Percentiles rank a stretch among this genome's conserved stretches.
Evolutionary conservation across 2,888 invertebrate species (phyloP).

Genomic region (Stenodera caucasica): DNA sequence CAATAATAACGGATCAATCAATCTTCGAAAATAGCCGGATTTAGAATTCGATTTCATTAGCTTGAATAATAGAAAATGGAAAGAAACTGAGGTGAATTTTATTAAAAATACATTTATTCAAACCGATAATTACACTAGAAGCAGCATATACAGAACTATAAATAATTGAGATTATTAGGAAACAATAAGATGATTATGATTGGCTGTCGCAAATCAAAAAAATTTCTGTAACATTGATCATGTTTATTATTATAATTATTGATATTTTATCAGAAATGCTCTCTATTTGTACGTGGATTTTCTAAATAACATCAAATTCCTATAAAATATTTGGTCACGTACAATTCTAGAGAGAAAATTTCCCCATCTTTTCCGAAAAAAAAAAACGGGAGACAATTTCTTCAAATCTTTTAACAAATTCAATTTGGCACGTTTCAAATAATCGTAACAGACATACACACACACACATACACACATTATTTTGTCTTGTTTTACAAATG

Average conservation of each 20-base stretch:
- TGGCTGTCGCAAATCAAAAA: slow-evolving; percentile 35
- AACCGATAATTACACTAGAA: slow-evolving; percentile 30
- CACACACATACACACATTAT: too few relatives aligned
- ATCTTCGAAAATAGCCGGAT: too few relatives aligned
- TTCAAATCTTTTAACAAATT: background rate
- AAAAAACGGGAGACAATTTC: background rate
- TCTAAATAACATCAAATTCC: slow-evolving; percentile 2
- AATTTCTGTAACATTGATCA: slow-evolving; percentile 10
- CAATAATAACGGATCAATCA: too few relatives aligned
- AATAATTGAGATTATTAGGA: slow-evolving; percentile 28
- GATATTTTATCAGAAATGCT: background rate
- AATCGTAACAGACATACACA: slow-evolving; percentile 12
- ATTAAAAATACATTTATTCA: slow-evolving; percentile 40
- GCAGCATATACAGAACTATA: slow-evolving; percentile 27
- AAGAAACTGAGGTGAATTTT: slow-evolving; percentile 1
- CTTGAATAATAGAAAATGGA: too few relatives aligned
- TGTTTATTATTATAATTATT: background rate
- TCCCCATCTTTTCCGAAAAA: background rate
- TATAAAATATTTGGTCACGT: slow-evolving; percentile 4
- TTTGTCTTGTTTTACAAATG: slow-evolving; percentile 20
- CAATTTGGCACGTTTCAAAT: slow-evolving; percentile 13
- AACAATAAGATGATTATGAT: slow-evolving; percentile 31
- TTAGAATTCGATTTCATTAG: too few relatives aligned
- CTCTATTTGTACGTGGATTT: background rate
- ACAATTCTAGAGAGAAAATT: background rate